phyloP scores from a whole-genome alignment of 1,140 invertebrate species.

The Scaptomyza graminum region DNA sequence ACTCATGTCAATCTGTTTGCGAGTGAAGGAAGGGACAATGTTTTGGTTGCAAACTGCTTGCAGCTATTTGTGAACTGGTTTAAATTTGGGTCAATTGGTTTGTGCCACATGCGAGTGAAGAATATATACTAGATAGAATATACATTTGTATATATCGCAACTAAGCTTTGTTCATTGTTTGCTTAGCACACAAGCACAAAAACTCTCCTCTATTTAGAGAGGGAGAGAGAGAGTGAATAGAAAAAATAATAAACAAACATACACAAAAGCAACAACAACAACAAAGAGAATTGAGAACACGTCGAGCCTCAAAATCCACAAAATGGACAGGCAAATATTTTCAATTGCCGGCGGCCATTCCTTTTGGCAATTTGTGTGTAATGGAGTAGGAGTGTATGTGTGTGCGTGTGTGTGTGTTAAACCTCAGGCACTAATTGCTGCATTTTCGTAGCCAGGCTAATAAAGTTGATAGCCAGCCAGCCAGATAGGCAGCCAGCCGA shows the following conservation, averaged over 20 bases:
- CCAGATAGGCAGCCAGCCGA: background rate
- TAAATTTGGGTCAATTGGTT: constrained; percentile 81
- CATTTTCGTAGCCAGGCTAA: constrained; percentile 57
- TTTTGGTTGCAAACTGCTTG: constrained; percentile 58
- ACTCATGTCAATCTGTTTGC: background rate
- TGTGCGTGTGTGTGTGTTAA: constrained; percentile 25
- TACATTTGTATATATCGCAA: constrained; percentile 4
- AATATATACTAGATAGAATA: background rate
- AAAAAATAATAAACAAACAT: constrained; percentile 28
- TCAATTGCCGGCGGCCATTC: constrained; percentile 55
- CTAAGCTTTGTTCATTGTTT: constrained; percentile 26
- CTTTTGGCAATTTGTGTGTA: constrained; percentile 58
- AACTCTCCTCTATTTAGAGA: background rate
- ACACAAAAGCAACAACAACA: constrained; percentile 11
- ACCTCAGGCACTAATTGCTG: constrained; percentile 74
- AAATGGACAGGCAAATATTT: constrained; percentile 63
- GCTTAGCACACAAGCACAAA: constrained; percentile 11
- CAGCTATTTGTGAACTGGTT: constrained; percentile 71
- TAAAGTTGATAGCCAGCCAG: constrained; percentile 33
- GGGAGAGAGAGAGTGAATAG: background rate
- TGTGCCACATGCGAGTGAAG: constrained; percentile 60
- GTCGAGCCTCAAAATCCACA: constrained; percentile 30
- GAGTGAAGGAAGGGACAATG: background rate
- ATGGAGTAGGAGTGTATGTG: constrained; percentile 36
- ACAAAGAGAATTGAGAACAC: constrained; percentile 8